Percentiles rank a stretch among this genome's conserved stretches.
phyloP scores from a whole-genome alignment of 1,140 invertebrate genomes.

The Holcopasites calliopsidis region DNA sequence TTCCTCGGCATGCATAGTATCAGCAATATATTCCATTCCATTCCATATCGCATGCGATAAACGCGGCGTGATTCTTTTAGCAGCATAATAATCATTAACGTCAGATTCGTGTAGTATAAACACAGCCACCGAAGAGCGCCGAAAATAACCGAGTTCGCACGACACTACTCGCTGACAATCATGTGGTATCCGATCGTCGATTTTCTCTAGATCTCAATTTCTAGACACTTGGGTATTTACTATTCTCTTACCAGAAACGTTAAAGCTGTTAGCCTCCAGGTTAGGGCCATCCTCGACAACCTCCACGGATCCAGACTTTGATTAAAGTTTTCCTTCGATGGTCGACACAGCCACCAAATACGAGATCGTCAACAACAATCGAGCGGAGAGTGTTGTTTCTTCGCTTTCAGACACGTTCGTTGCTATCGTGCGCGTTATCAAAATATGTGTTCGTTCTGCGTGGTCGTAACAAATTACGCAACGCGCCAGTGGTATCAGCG shows the following conservation, averaged over 20 bases:
- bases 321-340: background rate
- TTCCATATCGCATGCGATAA: background rate
- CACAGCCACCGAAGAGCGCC: background rate
- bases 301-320: background rate
- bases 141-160: background rate
- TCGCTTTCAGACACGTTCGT: background rate
- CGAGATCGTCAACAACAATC: no score
- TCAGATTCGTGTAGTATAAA: background rate
- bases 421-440: conserved; percentile 5
- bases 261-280: conserved; percentile 10
- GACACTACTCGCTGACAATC: background rate
- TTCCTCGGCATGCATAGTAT: background rate
- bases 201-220: background rate
- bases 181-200: background rate
- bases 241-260: conserved; percentile 36
- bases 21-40: background rate
- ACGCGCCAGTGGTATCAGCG: background rate
- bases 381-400: background rate
- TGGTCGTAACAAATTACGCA: background rate
- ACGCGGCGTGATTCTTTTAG: no score
- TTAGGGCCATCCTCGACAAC: conserved; percentile 23
- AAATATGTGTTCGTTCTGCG: background rate
- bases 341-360: background rate
- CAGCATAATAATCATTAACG: no score
- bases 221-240: no score